Conservation (phyloP, 2,113 vertebrate genomes). For the Pholis gunnellus region DNA sequence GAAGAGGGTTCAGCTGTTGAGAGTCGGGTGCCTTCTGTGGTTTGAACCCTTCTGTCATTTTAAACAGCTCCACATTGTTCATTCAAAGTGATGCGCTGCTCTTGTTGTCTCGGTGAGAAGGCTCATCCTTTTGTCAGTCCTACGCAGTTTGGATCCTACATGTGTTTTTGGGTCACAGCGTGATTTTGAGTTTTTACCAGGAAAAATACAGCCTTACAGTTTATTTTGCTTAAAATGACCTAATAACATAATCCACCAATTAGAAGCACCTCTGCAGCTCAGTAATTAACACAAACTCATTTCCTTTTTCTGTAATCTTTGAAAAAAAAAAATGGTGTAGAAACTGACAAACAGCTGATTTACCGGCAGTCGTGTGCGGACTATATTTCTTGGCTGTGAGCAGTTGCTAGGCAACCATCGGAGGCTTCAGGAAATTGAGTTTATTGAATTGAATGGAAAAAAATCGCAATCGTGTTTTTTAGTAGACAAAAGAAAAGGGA, state of each 20-base stretch:
- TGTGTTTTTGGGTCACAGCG: too few relatives aligned
- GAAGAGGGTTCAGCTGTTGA: conserved; percentile 28
- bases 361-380: not conserved
- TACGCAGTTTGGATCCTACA: not conserved
- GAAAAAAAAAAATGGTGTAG: not conserved
- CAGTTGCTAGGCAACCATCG: not conserved
- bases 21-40: not conserved
- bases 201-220: not conserved
- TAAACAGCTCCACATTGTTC: conserved; percentile 28
- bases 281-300: not conserved
- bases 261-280: not conserved
- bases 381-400: not conserved
- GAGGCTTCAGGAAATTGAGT: not conserved
- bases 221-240: not conserved
- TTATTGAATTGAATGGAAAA: not conserved
- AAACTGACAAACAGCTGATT: not conserved
- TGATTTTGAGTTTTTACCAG: not conserved
- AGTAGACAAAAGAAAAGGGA: not conserved
- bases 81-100: conserved; percentile 21
- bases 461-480: not conserved
- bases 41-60: conserved; percentile 21
- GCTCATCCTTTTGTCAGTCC: not conserved
- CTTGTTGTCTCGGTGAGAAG: conserved; percentile 14
- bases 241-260: not conserved
- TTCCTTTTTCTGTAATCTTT: not conserved